Conservation (phyloP, 2,113 vertebrate species). For the Rhea americana region DNA sequence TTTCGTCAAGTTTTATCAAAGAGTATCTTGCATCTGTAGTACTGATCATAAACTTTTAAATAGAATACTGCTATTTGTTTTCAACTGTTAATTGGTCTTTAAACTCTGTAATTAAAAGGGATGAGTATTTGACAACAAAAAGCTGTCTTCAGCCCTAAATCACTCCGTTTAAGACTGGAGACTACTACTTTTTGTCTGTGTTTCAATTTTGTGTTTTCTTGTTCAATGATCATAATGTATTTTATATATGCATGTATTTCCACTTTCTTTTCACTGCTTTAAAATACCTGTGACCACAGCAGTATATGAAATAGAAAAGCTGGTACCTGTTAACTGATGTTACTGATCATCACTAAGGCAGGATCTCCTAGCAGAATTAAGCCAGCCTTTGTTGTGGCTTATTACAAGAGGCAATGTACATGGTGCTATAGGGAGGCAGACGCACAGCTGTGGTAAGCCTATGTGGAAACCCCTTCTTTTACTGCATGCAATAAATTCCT, state of each 20-base stretch:
- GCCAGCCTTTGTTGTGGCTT: not conserved
- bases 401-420: too few species aligned
- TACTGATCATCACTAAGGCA: not conserved
- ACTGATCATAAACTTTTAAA: fast-evolving
- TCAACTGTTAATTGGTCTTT: not conserved
- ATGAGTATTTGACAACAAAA: not conserved
- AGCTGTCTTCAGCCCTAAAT: not conserved
- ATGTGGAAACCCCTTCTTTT: not conserved
- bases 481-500: not conserved
- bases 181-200: not conserved
- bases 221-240: not conserved
- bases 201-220: not conserved
- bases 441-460: not conserved
- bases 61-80: not conserved
- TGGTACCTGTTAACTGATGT: not conserved
- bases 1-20: not conserved
- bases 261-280: not conserved
- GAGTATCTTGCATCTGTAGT: not conserved
- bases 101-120: not conserved
- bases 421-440: not conserved
- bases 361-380: not conserved
- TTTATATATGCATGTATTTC: not conserved
- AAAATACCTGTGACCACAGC: not conserved
- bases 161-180: not conserved
- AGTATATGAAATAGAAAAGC: not conserved